phyloP scores from a whole-genome alignment of 2,888 invertebrate species.

The Plagiodera versicolora region DNA sequence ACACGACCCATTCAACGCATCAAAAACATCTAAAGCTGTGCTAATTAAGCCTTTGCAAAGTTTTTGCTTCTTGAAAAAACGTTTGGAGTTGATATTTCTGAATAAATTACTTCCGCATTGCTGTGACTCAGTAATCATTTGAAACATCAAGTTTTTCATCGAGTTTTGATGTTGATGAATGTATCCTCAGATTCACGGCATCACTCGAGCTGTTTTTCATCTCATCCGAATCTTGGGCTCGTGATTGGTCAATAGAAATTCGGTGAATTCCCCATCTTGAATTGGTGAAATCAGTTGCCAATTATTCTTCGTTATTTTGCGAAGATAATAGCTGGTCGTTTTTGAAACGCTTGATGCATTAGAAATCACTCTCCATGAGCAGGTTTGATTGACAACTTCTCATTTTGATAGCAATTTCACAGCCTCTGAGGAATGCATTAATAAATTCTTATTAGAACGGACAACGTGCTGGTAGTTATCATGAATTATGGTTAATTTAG shows the following conservation, averaged over 20 bases:
- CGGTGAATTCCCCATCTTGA: neutral
- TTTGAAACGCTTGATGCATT: neutral
- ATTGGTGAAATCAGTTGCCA: neutral
- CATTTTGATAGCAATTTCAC: neutral
- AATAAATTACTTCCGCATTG: constrained; percentile 1
- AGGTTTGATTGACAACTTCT: neutral
- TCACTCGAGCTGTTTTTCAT: no score
- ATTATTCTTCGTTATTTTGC: neutral
- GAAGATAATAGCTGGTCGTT: no score
- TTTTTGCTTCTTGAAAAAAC: constrained; percentile 2
- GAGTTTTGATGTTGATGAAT: neutral
- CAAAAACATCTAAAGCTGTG: constrained; percentile 8
- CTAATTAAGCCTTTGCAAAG: constrained; percentile 13
- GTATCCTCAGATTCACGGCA: no score
- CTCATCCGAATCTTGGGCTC: no score
- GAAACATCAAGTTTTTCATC: neutral
- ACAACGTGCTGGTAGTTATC: neutral
- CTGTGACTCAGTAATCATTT: neutral
- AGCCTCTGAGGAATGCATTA: neutral
- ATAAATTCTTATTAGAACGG: neutral
- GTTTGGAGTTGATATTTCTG: constrained; percentile 3
- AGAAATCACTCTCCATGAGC: neutral
- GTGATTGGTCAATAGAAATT: neutral
- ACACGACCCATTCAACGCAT: no score
- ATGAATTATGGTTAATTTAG: neutral